phyloP scores from a whole-genome alignment of 2,113 vertebrate species.

The Gallinago undulata region DNA sequence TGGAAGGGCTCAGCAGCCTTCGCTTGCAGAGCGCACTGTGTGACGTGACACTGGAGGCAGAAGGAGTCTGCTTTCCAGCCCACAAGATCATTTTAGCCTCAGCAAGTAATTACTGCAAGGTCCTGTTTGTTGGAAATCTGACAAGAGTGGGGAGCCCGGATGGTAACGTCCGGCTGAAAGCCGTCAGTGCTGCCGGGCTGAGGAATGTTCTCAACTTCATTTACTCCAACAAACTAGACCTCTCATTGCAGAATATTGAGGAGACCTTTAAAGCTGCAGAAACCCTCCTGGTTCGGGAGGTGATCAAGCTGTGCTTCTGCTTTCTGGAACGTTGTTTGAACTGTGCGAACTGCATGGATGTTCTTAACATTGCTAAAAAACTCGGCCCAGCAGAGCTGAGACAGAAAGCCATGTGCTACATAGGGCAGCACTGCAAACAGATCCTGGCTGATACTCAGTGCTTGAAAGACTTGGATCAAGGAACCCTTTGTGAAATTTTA shows the following conservation, averaged over 20 bases:
- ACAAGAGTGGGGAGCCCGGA: rapidly evolving
- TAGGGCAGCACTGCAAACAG: not conserved
- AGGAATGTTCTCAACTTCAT: slow-evolving; percentile 61
- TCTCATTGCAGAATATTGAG: slow-evolving; percentile 45
- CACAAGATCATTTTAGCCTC: slow-evolving; percentile 51
- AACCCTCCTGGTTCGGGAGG: slow-evolving; percentile 60
- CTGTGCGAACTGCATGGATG: slow-evolving; percentile 19
- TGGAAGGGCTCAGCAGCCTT: slow-evolving; percentile 33
- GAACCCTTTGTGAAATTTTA: slow-evolving; percentile 43
- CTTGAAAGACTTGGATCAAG: slow-evolving; percentile 26
- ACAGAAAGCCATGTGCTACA: not conserved
- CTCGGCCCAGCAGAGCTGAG: not conserved
- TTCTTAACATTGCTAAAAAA: slow-evolving; percentile 33
- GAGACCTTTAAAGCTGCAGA: slow-evolving; percentile 62
- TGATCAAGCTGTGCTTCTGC: slow-evolving; percentile 46
- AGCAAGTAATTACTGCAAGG: slow-evolving; percentile 57
- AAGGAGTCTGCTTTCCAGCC: slow-evolving; percentile 47
- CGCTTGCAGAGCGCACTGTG: not conserved
- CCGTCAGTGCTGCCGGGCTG: slow-evolving; percentile 26
- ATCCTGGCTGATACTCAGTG: slow-evolving; percentile 13
- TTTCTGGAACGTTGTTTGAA: slow-evolving; percentile 54
- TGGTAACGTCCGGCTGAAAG: not conserved
- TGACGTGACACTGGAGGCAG: slow-evolving; percentile 30
- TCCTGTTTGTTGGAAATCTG: not conserved
- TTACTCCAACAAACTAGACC: slow-evolving; percentile 59